A percentile compares a stretch with the other conserved stretches of the same genome.
phyloP scores from a whole-genome alignment of 2,888 invertebrate genomes.

The Danaus chrysippus region DNA sequence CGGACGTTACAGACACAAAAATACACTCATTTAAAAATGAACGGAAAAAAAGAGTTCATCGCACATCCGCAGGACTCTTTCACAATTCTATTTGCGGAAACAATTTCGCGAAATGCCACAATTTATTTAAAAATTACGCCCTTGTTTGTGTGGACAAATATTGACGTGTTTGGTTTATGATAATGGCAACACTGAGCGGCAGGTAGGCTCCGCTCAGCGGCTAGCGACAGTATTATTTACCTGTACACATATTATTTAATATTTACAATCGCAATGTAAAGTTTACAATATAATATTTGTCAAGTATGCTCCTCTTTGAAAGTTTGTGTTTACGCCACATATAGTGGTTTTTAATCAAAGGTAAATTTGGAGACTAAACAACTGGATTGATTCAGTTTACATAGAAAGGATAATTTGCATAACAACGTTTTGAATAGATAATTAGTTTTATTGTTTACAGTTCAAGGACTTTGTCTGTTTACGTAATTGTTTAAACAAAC shows the following conservation, averaged over 20 bases:
- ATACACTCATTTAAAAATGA: conserved; percentile 51
- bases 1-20: conserved; percentile 24
- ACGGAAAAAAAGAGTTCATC: conserved; percentile 64
- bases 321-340: conserved; percentile 66
- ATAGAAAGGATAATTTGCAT: conserved; percentile 14
- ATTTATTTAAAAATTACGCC: conserved; percentile 80
- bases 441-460: not conserved
- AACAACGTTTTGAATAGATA: conserved; percentile 4
- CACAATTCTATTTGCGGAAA: conserved; percentile 75
- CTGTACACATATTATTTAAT: conserved; percentile 75
- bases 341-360: conserved; percentile 72
- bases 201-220: conserved; percentile 56
- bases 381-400: conserved; percentile 25
- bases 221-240: conserved; percentile 74
- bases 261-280: conserved; percentile 74
- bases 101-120: conserved; percentile 79
- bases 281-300: conserved; percentile 78
- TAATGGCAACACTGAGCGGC: conserved; percentile 76
- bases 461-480: conserved; percentile 2
- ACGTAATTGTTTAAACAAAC: not conserved
- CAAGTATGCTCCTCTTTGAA: conserved; percentile 74
- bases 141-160: conserved; percentile 78
- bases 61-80: conserved; percentile 65
- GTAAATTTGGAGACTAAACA: conserved; percentile 69
- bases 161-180: conserved; percentile 79